Base-by-base conservation (phyloP, 1,140 invertebrate genomes). In the Drosophila sechellia region DNA sequence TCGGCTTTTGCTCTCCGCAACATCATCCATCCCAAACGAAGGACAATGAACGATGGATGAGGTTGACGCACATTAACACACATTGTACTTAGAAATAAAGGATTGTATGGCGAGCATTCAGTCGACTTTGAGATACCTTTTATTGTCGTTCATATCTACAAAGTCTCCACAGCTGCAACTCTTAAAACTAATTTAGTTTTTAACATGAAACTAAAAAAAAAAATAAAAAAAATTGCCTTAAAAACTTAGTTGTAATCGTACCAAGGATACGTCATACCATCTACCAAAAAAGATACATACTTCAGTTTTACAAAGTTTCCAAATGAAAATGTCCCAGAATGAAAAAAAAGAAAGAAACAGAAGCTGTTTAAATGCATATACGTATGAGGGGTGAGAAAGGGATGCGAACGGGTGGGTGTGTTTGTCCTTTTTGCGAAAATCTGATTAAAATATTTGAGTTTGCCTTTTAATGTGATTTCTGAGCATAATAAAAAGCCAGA, bases 401-500 rank as follows among this genome's bases (percentile, higher is more conserved):
- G 52, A 39, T 37, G 55, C 20, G 56, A 61, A 60, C 60, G 64
- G 57, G 45, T 84, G 64, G 57, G 45, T 84, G 70, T 70, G 70
- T 61, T 81, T 85, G 80, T 89, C 75, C 81, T 78, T 90, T 84
- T 81, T 76, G 63, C 72, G 81, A 86, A 91, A 91, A 91, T 91
- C 89, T 91, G 89, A 91, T 91, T 91, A 91, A 91, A 91, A 91
- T 91, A 90, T 90, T 91, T 91, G 81, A 91, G 85, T 80, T 91
- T 91, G 89, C 89, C 89, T 91, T 89, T 91, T 91, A 91, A 91
- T 91, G 89, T 89, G 89, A 91, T 91, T 91, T 89, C 87, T 91
- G 89, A 87, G 80, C 87, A 86, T 89, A 89, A 89, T 89, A 89
- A 89, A 89, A 89, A 89, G 73, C 83, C 73, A 70, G 77, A 70